These are phyloP conservation scores for Porphyrio hochstetteri DNA, from an alignment of 2,113 vertebrate genomes.

Conservation along the genomic window DNA sequence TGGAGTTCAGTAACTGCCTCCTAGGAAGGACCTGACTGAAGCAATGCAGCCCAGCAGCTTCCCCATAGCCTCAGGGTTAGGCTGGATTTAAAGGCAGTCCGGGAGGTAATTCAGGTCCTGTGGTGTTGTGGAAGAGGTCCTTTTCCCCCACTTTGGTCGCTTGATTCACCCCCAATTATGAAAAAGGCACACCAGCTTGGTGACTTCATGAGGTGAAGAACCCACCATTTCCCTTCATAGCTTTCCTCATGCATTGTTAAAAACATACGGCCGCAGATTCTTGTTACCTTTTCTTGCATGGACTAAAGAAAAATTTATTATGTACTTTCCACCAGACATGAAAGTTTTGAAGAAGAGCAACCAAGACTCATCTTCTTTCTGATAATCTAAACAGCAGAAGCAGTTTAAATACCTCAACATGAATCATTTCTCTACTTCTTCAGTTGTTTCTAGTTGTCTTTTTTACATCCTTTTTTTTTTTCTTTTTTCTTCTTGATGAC, in stretches of 20 bases:
- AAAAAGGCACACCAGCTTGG: not conserved
- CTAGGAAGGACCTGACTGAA: not conserved
- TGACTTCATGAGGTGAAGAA: not conserved
- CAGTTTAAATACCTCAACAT: not conserved
- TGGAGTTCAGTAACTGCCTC: not conserved
- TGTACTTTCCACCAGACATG: not conserved
- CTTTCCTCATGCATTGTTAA: not conserved
- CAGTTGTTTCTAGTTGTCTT: not conserved
- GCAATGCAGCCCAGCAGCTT: not conserved
- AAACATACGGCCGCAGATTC: not conserved
- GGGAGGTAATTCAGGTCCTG: not conserved
- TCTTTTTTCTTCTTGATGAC: not conserved
- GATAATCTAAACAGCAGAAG: not conserved
- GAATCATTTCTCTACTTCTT: not conserved
- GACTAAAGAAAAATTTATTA: not conserved
- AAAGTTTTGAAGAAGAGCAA: not conserved
- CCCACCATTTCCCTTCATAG: not conserved
- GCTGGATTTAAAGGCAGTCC: not conserved
- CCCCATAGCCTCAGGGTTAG: not conserved
- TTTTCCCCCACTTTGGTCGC: not conserved
- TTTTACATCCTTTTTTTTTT: not conserved
- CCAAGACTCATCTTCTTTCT: not conserved
- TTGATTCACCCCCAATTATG: not conserved
- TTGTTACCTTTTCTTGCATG: not conserved
- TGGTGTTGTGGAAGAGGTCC: not conserved